phyloP scores from a whole-genome alignment of 2,888 invertebrate genomes.

The Leptopterna dolabrata region DNA sequence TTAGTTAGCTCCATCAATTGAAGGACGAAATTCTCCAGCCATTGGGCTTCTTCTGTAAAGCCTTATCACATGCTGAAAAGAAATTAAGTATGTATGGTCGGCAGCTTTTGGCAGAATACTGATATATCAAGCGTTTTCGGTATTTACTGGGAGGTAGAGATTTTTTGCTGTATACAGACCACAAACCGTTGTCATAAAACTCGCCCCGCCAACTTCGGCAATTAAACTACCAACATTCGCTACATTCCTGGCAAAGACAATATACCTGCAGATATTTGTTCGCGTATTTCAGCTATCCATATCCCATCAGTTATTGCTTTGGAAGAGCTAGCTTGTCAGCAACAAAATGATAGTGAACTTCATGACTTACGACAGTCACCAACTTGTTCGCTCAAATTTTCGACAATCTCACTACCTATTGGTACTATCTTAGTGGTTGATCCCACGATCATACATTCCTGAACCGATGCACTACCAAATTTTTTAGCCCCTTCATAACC shows the following conservation, averaged over 20 bases:
- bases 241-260: too few species aligned
- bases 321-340: background rate
- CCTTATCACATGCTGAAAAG: slow-evolving; percentile 63
- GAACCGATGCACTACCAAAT: background rate
- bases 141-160: slow-evolving; percentile 21
- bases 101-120: slow-evolving; percentile 66
- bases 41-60: slow-evolving; percentile 60
- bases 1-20: slow-evolving; percentile 65
- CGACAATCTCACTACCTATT: background rate
- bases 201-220: slow-evolving; percentile 61
- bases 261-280: slow-evolving; percentile 65
- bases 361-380: background rate
- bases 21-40: slow-evolving; percentile 55
- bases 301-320: background rate
- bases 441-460: too few species aligned
- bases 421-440: too few species aligned
- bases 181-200: slow-evolving; percentile 58
- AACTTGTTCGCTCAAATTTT: background rate
- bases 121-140: slow-evolving; percentile 54
- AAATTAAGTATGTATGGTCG: slow-evolving; percentile 63
- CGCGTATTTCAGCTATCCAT: too few species aligned
- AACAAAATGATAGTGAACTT: background rate
- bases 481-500: background rate
- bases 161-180: slow-evolving; percentile 34
- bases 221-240: background rate